phyloP scores from a whole-genome alignment of 2,888 invertebrate species.

The Pomacea canaliculata region DNA sequence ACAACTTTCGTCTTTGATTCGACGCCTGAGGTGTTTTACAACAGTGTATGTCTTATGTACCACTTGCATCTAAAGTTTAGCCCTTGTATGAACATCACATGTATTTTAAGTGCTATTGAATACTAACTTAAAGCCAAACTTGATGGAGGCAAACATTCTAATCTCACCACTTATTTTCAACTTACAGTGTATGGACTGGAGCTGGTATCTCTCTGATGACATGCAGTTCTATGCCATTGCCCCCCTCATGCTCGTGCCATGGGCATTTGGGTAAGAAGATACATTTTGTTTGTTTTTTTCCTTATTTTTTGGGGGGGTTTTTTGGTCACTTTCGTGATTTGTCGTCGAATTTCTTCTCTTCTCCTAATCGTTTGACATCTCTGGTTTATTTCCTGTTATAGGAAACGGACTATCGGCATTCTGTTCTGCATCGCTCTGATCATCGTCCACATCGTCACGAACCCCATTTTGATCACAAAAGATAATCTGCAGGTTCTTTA shows the following conservation, averaged over 20 bases:
- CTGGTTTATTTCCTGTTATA: no score
- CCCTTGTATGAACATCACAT: no score
- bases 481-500: background rate
- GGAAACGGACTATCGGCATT: background rate
- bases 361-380: background rate
- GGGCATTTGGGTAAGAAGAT: conserved; percentile 19
- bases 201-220: conserved; percentile 33
- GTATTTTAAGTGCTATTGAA: no score
- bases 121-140: no score
- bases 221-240: conserved; percentile 30
- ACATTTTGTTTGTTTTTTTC: background rate
- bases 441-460: background rate
- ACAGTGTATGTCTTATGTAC: background rate
- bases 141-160: background rate
- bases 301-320: background rate
- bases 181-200: conserved; percentile 27
- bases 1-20: no score
- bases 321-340: background rate
- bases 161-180: background rate
- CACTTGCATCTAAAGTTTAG: no score
- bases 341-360: background rate
- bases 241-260: conserved; percentile 27
- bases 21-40: background rate
- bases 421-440: background rate
- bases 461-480: background rate